Evolutionary conservation across 1,140 invertebrate species (phyloP), one percentile per base, ranked within the genome.

Genomic region (Hirudo medicinalis): DNA sequence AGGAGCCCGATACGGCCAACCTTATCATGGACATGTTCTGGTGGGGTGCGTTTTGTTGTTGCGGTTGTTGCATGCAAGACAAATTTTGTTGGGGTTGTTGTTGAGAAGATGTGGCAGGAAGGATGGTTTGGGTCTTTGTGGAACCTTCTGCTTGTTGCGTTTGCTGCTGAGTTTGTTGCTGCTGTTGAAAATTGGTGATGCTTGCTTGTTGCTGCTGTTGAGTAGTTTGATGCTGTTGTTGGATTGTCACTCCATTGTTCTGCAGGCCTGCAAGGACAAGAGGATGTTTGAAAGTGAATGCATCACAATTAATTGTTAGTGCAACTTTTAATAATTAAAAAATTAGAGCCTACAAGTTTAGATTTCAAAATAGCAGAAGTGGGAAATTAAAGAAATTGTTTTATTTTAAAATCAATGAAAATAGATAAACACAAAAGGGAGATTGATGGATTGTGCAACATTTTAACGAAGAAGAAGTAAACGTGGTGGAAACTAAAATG

Each of bases 211-310:
- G 57, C 19, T 63, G 57, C 8, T 22, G 22, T 63, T 22, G 57
- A 22, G 22, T 22, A 25, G 9, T 22, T 63, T 63, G 57, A 22
- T 63, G 57, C 13, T 63, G 57, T 63, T 63, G 57, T 20, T 63
- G 57, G 29, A 63, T 63, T 1, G 57, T 63, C 57, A 22, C 57
- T 63, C 57, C 57, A 63, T 63, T 63, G 20, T 22, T 63, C 19
- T 63, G 57, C 22, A 63, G 20, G 22, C 22, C 29, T 22, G 11
- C 6, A 25, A 20, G 20, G 22, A 32, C 15, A 25, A 32, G 57
- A 20, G 25, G 54, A 25, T 9, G 19, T 63, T 25, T 25, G 17
- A 25, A 63, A 32, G 25, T n/a, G 20, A 25, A n/a, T n/a, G n/a
- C n/a, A n/a, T n/a, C 20, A 25, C 54, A n/a, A 9, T 25, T 5